Conservation (phyloP, 2,113 vertebrate species). For the Onychostoma macrolepis region DNA sequence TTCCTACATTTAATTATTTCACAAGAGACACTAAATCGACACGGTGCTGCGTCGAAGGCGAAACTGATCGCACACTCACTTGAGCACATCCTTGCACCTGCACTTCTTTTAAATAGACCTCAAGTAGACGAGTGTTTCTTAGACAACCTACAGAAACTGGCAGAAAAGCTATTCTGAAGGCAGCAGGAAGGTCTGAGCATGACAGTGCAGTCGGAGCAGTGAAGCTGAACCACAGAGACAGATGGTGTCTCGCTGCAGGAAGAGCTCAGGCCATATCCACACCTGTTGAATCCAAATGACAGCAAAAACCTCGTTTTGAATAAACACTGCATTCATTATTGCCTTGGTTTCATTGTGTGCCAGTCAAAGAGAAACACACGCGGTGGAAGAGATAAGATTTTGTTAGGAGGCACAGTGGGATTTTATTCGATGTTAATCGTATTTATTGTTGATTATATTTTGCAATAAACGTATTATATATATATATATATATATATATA, state of each 20-base stretch:
- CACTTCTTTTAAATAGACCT: conserved; percentile 32
- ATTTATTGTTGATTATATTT: background rate
- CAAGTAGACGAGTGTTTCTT: conserved; percentile 27
- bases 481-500: too few species aligned
- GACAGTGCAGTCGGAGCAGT: conserved; percentile 15
- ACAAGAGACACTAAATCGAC: background rate
- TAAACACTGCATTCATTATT: background rate
- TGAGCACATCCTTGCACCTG: conserved; percentile 47
- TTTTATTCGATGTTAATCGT: background rate
- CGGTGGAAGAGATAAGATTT: background rate
- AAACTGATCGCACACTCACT: conserved; percentile 17
- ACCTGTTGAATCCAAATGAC: conserved; percentile 6
- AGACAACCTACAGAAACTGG: conserved; percentile 64
- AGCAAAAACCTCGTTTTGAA: background rate
- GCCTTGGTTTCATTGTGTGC: background rate
- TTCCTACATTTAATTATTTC: background rate
- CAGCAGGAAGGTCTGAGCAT: conserved; percentile 17
- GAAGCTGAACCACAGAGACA: conserved; percentile 45
- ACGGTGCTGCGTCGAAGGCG: background rate
- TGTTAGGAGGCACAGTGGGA: background rate
- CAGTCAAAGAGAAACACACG: background rate
- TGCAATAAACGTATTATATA: too few species aligned
- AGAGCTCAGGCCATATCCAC: background rate
- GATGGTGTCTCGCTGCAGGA: conserved; percentile 33
- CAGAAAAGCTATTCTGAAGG: conserved; percentile 15